Base-by-base conservation (phyloP, 1,140 invertebrate species). In the Musca domestica region DNA sequence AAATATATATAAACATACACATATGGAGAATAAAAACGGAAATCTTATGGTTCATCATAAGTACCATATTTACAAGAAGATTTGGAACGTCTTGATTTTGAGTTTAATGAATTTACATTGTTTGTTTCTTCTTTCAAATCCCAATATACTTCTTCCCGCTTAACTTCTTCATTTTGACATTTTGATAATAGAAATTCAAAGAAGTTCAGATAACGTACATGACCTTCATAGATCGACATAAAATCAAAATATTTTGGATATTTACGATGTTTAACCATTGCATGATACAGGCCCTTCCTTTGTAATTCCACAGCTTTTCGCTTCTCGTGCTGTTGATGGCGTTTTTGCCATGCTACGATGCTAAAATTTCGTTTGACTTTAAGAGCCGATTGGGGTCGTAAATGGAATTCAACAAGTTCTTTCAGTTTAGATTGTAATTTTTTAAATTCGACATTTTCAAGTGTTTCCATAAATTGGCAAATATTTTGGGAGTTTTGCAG, bases 241-340 rank as follows among this genome's bases (percentile, higher is more conserved):
- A 79, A 79, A 54, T 76, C 72, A 58, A 74, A 75, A 54, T 76
- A 79, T 20, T 75, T 79, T 0, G 77, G 77, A 66, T 75, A 79
- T 14, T 74, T 73, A n/a, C 74, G 74, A 67, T 79, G 74, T 69
- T 68, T 73, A 1, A 79, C 51, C 77, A 79, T 79, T 14, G 77
- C 77, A 41, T 70, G 25, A 56, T 79, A 79, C 0, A 79, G 70
- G 10, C 72, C 74, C 1, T 74, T 69, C 6, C 77, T 75, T 64
- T 79, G 77, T 27, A 77, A 74, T 19, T 79, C 77, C 30, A 70
- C 41, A 7, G 77, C 74, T 15, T 64, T 1, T 0, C 71, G 71
- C 4, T 71, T 67, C 6, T 64, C 65, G 20, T 72, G 70, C 1
- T 72, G 71, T 25, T 23, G 41, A n/a, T 48, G 51, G 20, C 54